Conservation (phyloP, 37 sponge, comb jelly and placozoan species). For the Bolinopsis microptera region DNA sequence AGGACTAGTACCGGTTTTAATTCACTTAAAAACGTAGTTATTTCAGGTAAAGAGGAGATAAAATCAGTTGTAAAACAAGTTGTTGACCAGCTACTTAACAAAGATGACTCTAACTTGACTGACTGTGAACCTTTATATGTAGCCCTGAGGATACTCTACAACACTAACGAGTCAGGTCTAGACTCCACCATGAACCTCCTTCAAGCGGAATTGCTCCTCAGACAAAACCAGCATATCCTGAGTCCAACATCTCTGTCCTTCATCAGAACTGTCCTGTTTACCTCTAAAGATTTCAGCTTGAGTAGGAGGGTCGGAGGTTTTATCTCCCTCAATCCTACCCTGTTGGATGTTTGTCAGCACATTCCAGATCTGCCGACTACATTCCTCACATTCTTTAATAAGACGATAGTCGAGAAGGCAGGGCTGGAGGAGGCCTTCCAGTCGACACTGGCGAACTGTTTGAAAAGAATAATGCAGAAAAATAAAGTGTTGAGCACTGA, state of each 20-base stretch:
- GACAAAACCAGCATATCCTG: not conserved
- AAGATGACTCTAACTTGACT: not conserved
- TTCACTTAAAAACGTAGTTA: too few species aligned
- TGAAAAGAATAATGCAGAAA: conserved; percentile 30
- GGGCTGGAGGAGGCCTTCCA: conserved; percentile 39
- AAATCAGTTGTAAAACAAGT: not conserved
- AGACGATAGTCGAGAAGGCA: not conserved
- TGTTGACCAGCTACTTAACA: not conserved
- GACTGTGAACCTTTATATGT: not conserved
- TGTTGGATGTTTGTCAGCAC: conserved; percentile 33
- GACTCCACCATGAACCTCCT: conserved; percentile 8
- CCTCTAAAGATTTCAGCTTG: not conserved
- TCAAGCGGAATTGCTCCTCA: conserved; percentile 27
- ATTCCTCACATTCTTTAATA: not conserved
- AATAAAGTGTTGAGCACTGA: not conserved
- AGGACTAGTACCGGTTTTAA: too few species aligned
- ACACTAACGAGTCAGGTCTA: conserved; percentile 3
- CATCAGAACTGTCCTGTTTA: not conserved
- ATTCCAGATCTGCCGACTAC: not conserved
- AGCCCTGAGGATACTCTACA: conserved; percentile 24
- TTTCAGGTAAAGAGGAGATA: not conserved
- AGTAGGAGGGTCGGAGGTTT: not conserved
- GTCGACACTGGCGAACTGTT: conserved; percentile 2
- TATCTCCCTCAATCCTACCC: conserved; percentile 48
- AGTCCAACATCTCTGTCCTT: not conserved